Conservation (phyloP, 2,888 invertebrate species). For the Spicauda simplicius region DNA sequence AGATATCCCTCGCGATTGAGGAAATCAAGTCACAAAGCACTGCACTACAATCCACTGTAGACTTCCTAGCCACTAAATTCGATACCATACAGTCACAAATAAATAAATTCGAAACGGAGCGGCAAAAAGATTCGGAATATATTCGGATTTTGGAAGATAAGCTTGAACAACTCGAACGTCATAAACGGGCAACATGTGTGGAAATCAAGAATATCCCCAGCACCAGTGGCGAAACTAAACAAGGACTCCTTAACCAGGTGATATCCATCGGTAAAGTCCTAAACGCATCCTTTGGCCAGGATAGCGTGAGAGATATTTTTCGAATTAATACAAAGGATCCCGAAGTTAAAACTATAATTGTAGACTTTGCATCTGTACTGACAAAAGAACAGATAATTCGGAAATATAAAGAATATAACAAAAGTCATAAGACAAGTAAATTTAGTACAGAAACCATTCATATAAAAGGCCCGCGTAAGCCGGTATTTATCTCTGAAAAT, state of each 20-base stretch:
- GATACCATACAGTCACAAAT: constrained; percentile 16
- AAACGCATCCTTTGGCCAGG: background rate
- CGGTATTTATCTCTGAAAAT: too few species aligned
- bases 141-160: too few species aligned
- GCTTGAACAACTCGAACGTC: too few species aligned
- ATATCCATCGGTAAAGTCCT: background rate
- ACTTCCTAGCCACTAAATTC: constrained; percentile 21
- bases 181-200: too few species aligned
- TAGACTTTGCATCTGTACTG: constrained; percentile 22
- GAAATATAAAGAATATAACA: background rate
- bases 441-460: background rate
- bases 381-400: constrained; percentile 1
- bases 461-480: too few species aligned
- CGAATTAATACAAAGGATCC: background rate
- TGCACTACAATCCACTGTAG: constrained; percentile 4
- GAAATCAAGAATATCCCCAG: too few species aligned
- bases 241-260: background rate
- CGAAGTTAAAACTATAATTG: constrained; percentile 18
- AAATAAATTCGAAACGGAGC: constrained; percentile 6
- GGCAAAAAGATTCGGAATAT: background rate
- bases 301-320: constrained; percentile 2
- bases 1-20: too few species aligned
- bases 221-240: background rate
- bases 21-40: background rate
- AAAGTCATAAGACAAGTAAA: background rate